phyloP scores from a whole-genome alignment of 2,888 invertebrate species.

The Nipponacmea schrenckii region DNA sequence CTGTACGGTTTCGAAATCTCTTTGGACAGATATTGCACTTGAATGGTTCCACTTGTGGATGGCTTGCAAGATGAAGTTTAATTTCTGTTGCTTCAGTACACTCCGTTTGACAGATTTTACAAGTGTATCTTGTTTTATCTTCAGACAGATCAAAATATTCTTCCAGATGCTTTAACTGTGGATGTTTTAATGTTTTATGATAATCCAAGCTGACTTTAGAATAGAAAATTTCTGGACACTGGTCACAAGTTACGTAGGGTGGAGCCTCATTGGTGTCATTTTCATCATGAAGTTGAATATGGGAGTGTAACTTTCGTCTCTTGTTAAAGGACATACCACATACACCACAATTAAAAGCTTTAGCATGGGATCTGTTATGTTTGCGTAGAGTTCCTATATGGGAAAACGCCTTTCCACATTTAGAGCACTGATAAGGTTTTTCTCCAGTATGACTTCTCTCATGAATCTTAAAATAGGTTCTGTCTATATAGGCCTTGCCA shows the following conservation, averaged over 20 bases:
- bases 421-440: constrained; percentile 8
- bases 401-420: neutral
- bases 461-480: too few species aligned
- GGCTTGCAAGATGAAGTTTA: neutral
- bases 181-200: too few species aligned
- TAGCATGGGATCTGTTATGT: neutral
- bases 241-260: too few species aligned
- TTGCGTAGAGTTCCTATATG: neutral
- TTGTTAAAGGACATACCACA: too few species aligned
- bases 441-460: neutral
- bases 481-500: too few species aligned
- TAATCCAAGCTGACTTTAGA: too few species aligned
- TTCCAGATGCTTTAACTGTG: too few species aligned
- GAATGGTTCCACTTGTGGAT: neutral
- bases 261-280: too few species aligned
- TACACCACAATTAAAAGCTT: neutral
- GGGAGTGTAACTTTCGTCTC: too few species aligned
- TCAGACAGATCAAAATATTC: too few species aligned
- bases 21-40: neutral
- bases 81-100: neutral
- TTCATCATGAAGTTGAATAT: too few species aligned
- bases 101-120: neutral
- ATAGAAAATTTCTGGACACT: too few species aligned
- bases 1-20: neutral
- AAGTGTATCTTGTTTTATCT: neutral